Evolutionary conservation across 2,113 vertebrate genomes (phyloP).

Genomic region (Catagonus wagneri): DNA sequence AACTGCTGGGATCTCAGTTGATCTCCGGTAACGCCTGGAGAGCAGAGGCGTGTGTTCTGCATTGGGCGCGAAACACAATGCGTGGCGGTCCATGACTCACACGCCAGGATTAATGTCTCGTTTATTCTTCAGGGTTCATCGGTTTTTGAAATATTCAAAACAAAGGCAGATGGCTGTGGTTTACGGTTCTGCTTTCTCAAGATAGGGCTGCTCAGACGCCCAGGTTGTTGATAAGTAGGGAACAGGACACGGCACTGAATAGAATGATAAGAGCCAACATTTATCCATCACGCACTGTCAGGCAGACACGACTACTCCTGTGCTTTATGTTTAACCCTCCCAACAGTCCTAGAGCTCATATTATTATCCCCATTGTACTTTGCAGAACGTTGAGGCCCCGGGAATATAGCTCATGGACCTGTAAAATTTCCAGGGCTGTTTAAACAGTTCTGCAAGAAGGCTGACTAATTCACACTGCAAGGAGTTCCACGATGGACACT

Average conservation of each 20-base stretch:
- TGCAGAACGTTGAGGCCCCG: neutral
- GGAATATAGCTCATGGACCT: neutral
- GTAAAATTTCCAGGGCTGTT: neutral
- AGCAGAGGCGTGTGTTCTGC: rapidly evolving
- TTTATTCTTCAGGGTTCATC: constrained; percentile 52
- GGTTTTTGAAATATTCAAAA: constrained; percentile 69
- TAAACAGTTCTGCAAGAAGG: neutral
- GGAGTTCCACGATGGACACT: neutral
- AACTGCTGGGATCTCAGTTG: neutral
- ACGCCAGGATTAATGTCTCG: neutral
- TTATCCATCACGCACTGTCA: neutral
- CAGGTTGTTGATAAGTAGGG: neutral
- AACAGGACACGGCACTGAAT: neutral
- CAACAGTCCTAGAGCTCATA: neutral
- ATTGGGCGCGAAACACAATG: rapidly evolving
- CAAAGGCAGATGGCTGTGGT: constrained; percentile 56
- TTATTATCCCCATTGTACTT: neutral
- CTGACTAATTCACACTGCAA: neutral
- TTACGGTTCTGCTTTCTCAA: neutral
- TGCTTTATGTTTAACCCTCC: neutral
- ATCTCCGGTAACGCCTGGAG: neutral
- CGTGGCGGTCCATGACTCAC: neutral
- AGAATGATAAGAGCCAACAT: neutral
- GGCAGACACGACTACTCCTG: neutral
- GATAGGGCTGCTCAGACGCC: neutral